phyloP scores from a whole-genome alignment of 2,888 invertebrate genomes.

The Camptogramma bilineatum region DNA sequence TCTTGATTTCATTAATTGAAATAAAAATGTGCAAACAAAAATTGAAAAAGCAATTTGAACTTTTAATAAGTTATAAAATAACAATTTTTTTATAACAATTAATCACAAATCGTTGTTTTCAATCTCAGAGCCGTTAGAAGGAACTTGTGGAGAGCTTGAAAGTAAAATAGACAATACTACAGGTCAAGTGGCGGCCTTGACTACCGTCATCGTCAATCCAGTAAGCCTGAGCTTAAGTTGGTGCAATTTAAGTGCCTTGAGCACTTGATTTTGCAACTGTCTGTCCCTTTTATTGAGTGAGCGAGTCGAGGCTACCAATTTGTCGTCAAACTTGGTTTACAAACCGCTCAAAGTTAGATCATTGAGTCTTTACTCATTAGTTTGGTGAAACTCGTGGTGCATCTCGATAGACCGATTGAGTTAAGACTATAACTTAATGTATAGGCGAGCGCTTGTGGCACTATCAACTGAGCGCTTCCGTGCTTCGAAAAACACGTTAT shows the following conservation, averaged over 20 bases:
- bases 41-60: too few relatives aligned
- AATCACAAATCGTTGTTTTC: too few relatives aligned
- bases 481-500: too few relatives aligned
- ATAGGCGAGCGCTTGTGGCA: too few relatives aligned
- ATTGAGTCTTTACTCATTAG: constrained; percentile 4
- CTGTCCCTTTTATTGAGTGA: constrained; percentile 48
- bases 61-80: too few relatives aligned
- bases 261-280: constrained; percentile 62
- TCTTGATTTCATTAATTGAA: too few relatives aligned
- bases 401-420: neutral
- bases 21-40: too few relatives aligned
- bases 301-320: constrained; percentile 43
- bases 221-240: constrained; percentile 32
- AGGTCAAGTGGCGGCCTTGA: neutral
- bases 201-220: neutral
- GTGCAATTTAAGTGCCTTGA: constrained; percentile 57
- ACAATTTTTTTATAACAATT: too few relatives aligned
- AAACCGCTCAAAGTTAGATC: constrained; percentile 19
- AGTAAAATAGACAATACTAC: neutral
- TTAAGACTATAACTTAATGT: too few relatives aligned
- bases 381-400: neutral
- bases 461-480: too few relatives aligned
- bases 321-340: constrained; percentile 27
- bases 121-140: neutral
- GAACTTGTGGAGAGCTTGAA: neutral